Evolutionary conservation across 2,888 invertebrate species (phyloP), one percentile per base, ranked within the genome.

Genomic region (Ennomos fuscantarius): DNA sequence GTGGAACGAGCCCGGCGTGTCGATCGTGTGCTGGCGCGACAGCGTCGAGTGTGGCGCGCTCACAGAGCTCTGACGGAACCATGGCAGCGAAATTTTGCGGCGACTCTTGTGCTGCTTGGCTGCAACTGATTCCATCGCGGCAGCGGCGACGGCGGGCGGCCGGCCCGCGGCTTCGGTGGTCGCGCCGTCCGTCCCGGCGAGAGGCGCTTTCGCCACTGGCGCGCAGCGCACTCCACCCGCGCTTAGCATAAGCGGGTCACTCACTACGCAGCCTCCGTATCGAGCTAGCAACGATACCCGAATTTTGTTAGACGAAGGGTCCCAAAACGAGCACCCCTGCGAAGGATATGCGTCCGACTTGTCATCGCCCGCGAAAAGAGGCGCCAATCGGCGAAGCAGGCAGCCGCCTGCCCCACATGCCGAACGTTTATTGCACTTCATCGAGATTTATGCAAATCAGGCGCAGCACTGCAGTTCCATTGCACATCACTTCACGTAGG

Each of bases 11-110:
- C 96, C 94, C 78, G 97, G 97, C 68, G 97, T 96, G 89, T 97
- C 97, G 91, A 97, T 97, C 87, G 97, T 97, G 85, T 97, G 97
- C 86, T 97, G 97, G 54, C 97, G 94, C 61, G 96, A 94, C 55
- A 97, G 94, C 55, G 94, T 93, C 63, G 95, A 95, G 86, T 96
- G 96, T 51, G 94, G 94, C 73, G 94, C 93, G 76, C 94, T 93
- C 70, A 96, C 94, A 60, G 96, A 96, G 74, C 95, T 95, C 87
- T 97, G 97, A 51, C 97, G 93, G 88, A 97, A 97, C 97, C 97
- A 97, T 68, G 97, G 97, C 81, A 97, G 90, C 54, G 97, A 97
- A 74, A 97, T 97, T 89, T 97, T 97, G 77, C 97, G 94, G 63
- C 96, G 94, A 70, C 95, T 94, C 82, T 96, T 96, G 81, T 95